phyloP scores from a whole-genome alignment of 1,140 invertebrate genomes.

The Aphidius ervi region DNA sequence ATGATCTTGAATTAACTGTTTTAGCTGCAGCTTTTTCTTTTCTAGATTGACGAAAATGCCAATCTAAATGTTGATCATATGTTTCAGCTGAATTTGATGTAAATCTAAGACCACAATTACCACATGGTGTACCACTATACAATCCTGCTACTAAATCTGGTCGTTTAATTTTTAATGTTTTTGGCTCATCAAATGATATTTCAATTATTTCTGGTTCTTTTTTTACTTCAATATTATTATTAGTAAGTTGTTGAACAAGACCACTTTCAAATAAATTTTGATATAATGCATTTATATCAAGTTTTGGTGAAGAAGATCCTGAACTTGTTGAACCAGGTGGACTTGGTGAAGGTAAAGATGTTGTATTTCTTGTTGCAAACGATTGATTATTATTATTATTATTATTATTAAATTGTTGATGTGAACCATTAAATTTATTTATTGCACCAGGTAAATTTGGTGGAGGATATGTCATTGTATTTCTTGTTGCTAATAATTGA shows the following conservation, averaged over 20 bases:
- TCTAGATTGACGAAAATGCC: conserved; percentile 94
- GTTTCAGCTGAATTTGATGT: conserved; percentile 79
- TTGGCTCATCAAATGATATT: conserved; percentile 63
- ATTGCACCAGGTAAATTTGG: no score
- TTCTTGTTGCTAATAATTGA: no score
- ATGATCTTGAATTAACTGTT: conserved; percentile 78
- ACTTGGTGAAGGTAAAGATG: no score
- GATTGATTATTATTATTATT: no score
- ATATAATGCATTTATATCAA: conserved; percentile 79
- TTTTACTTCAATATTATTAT: conserved; percentile 43
- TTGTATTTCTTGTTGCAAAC: no score
- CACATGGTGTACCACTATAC: conserved; percentile 89
- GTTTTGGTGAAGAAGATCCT: conserved; percentile 33
- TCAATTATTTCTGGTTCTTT: conserved; percentile 56
- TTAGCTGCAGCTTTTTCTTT: conserved; percentile 78
- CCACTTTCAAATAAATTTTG: conserved; percentile 79
- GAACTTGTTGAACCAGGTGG: background rate
- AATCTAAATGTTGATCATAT: conserved; percentile 91
- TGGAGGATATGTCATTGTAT: no score
- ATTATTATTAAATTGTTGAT: no score
- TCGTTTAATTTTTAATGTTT: conserved; percentile 65
- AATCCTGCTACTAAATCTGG: conserved; percentile 63
- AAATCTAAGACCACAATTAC: conserved; percentile 90
- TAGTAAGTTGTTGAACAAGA: conserved; percentile 60
- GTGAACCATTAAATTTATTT: no score